Conservation (phyloP, 2,113 vertebrate genomes). For the Corapipo altera region DNA sequence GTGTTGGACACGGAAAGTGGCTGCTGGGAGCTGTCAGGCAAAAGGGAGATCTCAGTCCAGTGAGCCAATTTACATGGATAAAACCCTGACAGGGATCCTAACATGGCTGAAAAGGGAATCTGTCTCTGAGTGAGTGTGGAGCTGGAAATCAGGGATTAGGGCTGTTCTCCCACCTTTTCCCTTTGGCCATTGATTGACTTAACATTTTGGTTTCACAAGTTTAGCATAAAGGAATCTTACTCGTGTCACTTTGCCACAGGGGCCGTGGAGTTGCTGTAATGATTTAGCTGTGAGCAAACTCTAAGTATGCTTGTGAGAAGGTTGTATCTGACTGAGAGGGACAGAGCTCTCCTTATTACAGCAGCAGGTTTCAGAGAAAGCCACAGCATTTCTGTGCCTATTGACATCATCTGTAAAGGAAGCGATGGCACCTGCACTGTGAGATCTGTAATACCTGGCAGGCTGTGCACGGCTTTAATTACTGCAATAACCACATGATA, state of each 20-base stretch:
- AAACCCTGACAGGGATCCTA: neutral
- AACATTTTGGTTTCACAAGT: neutral
- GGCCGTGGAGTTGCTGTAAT: neutral
- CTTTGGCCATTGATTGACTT: neutral
- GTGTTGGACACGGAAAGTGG: neutral
- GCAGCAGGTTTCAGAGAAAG: neutral
- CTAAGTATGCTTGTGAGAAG: neutral
- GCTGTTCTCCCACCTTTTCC: neutral
- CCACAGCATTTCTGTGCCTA: fast-evolving
- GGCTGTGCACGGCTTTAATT: neutral
- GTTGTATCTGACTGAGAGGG: neutral
- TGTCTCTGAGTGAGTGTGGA: neutral
- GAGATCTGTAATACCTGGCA: neutral
- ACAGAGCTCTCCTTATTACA: neutral
- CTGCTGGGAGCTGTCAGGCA: neutral
- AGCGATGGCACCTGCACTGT: neutral
- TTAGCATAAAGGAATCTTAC: neutral
- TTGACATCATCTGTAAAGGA: too few species aligned
- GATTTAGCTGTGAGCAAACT: neutral
- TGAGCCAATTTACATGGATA: neutral
- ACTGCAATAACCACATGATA: neutral
- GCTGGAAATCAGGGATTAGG: neutral
- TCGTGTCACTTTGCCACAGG: neutral
- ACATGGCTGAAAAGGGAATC: neutral
- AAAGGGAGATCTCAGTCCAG: neutral